Evolutionary conservation across 2,113 vertebrate genomes (phyloP).

Genomic region (Lonchura striata): DNA sequence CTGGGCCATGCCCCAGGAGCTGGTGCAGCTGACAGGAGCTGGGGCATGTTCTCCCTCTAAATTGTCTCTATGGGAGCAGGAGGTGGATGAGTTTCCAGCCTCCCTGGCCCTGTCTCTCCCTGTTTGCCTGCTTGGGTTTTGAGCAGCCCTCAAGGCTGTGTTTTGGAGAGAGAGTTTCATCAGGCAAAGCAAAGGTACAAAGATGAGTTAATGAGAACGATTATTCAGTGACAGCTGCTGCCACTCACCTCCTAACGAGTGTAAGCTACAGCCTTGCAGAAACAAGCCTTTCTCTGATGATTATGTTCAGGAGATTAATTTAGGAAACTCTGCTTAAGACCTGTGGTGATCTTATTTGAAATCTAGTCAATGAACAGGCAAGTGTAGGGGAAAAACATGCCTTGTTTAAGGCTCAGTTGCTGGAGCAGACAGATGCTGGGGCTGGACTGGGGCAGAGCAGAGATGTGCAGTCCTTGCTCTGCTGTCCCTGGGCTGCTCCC

Average conservation of each 20-base stretch:
- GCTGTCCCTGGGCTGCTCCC: background rate
- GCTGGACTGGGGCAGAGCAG: background rate
- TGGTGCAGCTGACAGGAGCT: background rate
- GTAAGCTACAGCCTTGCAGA: background rate
- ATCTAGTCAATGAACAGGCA: background rate
- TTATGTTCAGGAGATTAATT: conserved; percentile 15
- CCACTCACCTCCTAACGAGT: background rate
- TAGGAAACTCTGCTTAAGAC: background rate
- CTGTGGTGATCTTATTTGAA: background rate
- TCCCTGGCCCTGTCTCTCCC: background rate
- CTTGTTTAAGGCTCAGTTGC: background rate
- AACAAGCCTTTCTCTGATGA: background rate
- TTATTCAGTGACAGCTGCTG: conserved; percentile 45
- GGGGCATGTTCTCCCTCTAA: background rate
- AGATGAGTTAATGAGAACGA: conserved; percentile 28
- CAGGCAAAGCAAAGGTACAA: background rate
- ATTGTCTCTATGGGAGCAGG: background rate
- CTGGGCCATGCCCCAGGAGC: background rate
- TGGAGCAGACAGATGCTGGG: background rate
- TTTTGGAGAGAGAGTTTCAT: conserved; percentile 3
- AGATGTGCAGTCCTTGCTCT: background rate
- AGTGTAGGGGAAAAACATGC: background rate
- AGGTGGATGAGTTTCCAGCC: background rate
- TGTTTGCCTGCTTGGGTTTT: background rate
- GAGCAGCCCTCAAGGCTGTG: background rate